Conservation (phyloP, 2,113 vertebrate genomes). For the Epinephelus moara region DNA sequence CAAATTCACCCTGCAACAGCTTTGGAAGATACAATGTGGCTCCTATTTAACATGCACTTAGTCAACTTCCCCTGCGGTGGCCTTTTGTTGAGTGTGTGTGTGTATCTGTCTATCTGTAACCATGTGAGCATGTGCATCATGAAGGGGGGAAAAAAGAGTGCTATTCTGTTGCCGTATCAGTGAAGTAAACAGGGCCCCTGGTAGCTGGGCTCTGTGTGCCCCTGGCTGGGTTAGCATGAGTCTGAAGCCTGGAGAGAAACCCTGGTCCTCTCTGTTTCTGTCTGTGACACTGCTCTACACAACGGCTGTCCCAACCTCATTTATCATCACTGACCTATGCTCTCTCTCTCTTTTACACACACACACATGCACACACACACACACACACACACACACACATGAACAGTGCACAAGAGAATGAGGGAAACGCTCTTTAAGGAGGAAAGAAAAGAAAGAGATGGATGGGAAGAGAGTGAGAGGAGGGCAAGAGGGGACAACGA, state of each 20-base stretch:
- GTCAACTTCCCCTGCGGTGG: slow-evolving; percentile 72
- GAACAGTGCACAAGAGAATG: background rate
- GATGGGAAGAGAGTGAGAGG: slow-evolving; percentile 34
- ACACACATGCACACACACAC: background rate
- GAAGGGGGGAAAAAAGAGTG: slow-evolving; percentile 19
- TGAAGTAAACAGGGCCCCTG: slow-evolving; percentile 61
- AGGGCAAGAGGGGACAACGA: slow-evolving; percentile 49
- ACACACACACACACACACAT: background rate
- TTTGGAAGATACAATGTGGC: slow-evolving; percentile 68
- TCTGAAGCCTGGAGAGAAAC: slow-evolving; percentile 27
- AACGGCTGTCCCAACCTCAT: slow-evolving; percentile 40
- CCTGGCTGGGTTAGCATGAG: slow-evolving; percentile 50
- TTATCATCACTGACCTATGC: slow-evolving; percentile 66
- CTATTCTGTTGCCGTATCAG: slow-evolving; percentile 45
- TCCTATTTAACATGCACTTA: slow-evolving; percentile 82
- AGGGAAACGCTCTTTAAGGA: slow-evolving; percentile 7
- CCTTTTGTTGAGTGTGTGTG: slow-evolving; percentile 60
- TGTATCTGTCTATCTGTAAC: slow-evolving; percentile 44
- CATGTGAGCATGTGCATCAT: slow-evolving; percentile 66
- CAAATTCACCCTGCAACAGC: slow-evolving; percentile 60
- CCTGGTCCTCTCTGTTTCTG: slow-evolving; percentile 31
- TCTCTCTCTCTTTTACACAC: background rate
- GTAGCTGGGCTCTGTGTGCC: slow-evolving; percentile 28
- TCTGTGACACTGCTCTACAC: slow-evolving; percentile 21
- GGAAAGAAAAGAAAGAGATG: slow-evolving; percentile 34